phyloP scores from a whole-genome alignment of 2,888 invertebrate genomes.

The Agrilus mali region DNA sequence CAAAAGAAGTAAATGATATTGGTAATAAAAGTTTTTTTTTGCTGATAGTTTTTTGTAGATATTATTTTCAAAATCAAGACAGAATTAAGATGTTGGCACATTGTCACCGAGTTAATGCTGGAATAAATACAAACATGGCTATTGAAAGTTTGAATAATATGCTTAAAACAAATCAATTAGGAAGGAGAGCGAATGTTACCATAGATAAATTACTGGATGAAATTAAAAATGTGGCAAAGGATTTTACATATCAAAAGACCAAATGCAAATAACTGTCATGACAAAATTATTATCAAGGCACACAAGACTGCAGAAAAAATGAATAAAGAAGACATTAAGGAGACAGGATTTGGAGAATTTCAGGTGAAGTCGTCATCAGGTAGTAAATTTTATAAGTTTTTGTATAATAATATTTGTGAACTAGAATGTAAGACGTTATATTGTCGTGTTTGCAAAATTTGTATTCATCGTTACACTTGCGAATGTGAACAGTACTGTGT shows the following conservation, averaged over 20 bases:
- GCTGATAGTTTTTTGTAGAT: conserved; percentile 7
- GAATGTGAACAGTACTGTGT: conserved; percentile 9
- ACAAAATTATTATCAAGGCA: conserved; percentile 8
- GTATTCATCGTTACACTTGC: conserved; percentile 11
- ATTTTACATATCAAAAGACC: conserved; percentile 1
- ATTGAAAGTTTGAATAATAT: conserved; percentile 7
- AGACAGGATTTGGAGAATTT: conserved; percentile 9
- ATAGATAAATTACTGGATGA: not conserved
- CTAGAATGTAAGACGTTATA: not conserved
- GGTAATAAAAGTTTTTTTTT: no score
- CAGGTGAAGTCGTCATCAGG: conserved; percentile 10
- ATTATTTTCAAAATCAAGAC: conserved; percentile 10
- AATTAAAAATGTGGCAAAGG: conserved; percentile 8
- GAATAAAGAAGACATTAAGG: not conserved
- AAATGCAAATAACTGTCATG: conserved; percentile 1
- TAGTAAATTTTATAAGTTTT: not conserved
- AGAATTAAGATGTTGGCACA: conserved; percentile 14
- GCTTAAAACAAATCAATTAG: no score
- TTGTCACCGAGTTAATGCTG: conserved; percentile 12
- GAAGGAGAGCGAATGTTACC: not conserved
- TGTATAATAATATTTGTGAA: not conserved
- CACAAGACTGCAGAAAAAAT: conserved; percentile 5
- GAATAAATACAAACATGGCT: conserved; percentile 14
- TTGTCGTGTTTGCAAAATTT: conserved; percentile 10
- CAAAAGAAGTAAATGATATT: no score